Percentiles rank a stretch among this genome's conserved stretches.
Evolutionary conservation across 2,797 vertebrate genomes (phyloP).

Genomic region (Enteromius anoplus): DNA sequence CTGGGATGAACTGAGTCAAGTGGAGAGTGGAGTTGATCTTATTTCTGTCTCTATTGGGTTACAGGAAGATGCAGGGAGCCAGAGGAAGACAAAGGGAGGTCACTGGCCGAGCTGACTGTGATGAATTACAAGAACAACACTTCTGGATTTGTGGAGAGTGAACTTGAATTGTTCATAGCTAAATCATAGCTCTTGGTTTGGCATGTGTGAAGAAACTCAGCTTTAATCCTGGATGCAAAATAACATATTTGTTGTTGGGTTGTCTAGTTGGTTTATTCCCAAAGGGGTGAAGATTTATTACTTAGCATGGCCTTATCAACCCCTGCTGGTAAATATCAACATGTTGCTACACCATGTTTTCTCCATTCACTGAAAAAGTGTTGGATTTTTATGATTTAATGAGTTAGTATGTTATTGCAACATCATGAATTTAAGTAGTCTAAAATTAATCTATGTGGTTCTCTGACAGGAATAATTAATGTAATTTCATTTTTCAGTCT

Average conservation of each 20-base stretch:
- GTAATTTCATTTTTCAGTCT: not conserved
- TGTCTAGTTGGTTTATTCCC: not conserved
- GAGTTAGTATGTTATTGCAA: not conserved
- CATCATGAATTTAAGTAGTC: not conserved
- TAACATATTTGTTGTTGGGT: not conserved
- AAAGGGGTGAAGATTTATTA: not conserved
- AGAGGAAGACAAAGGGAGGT: slow-evolving; percentile 62
- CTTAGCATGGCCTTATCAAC: not conserved
- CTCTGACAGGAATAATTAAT: not conserved
- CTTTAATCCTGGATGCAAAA: not conserved
- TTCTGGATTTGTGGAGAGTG: slow-evolving; percentile 36
- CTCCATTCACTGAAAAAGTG: not conserved
- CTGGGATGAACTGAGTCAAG: slow-evolving; percentile 78
- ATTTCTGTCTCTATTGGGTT: slow-evolving; percentile 74
- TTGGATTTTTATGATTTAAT: not conserved
- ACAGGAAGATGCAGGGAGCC: slow-evolving; percentile 60
- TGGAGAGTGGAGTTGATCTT: slow-evolving; percentile 75
- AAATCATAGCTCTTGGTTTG: slow-evolving; percentile 21
- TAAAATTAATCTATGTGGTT: not conserved
- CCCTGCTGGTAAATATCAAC: not conserved
- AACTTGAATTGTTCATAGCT: slow-evolving; percentile 40
- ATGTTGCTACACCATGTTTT: not conserved
- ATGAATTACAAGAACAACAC: slow-evolving; percentile 43
- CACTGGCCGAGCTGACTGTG: slow-evolving; percentile 52
- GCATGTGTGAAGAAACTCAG: not conserved